Base-by-base conservation (phyloP, 1,140 invertebrate species). In the Lepidurus couesii region DNA sequence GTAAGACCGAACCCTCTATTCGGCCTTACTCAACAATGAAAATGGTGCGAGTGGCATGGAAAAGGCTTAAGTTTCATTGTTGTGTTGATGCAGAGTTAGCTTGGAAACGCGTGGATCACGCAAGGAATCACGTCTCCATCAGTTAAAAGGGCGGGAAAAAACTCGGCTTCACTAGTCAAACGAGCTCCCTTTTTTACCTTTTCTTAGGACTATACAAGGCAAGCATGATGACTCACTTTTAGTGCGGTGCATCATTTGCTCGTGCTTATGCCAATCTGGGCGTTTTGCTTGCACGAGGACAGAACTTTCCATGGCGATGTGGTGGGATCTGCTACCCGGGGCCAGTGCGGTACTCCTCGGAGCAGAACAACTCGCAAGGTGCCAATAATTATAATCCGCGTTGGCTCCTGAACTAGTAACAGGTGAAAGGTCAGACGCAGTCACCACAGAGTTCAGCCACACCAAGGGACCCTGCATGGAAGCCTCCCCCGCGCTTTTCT, bases 261-360 rank as follows among this genome's bases (percentile, higher is more conserved):
- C 90, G 84, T 91, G 90, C 84, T 90, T 90, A 84, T 90, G 90
- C 89, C 90, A 91, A 78, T 83, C 83, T 45, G 82, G 81, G 75
- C 83, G 80, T 82, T 85, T 84, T 75, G 84, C 82, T 80, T 83
- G 82, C 76, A 84, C 81, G 80, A 85, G 78, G 26, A 85, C 80
- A 74, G 83, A 81, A 79, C 82, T 85, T 77, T 85, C 84, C 82
- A 84, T 84, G 73, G 81, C 82, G 44, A 75, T 21, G 6, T 65
- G 53, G 21, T 65, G 53, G 9, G 53, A 65, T 65, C 53, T 65
- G 53, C 53, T 65, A 1, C 53, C 53, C 53, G 53, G 53, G 53
- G 53, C 53, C 53, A 65, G 53, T 65, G 53, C n/a, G 53, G 53
- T n/a, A 65, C 7, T 65, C 53, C 16, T 65, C 53, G 53, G 21